Percentiles rank a stretch among this genome's conserved stretches.
phyloP scores from a whole-genome alignment of 2,888 invertebrate genomes.

The Erebia palarica region DNA sequence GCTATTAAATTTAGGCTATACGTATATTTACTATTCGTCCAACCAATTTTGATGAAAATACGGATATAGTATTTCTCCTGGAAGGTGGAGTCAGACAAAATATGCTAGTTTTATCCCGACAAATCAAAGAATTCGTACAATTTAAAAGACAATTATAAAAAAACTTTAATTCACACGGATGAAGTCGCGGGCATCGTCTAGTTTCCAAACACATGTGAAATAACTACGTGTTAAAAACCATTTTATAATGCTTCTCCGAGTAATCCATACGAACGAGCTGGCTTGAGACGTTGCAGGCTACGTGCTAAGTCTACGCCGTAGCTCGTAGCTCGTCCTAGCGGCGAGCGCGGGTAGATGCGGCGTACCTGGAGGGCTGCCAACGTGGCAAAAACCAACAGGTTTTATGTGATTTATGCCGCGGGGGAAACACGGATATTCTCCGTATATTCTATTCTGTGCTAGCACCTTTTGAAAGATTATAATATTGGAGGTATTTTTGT shows the following conservation, averaged over 20 bases:
- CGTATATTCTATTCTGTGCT: not conserved
- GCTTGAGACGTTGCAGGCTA: not conserved
- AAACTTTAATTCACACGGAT: too few relatives aligned
- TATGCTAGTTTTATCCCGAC: too few relatives aligned
- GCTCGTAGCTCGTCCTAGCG: not conserved
- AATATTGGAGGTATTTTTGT: not conserved
- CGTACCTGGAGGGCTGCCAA: constrained; percentile 7
- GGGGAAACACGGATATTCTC: not conserved
- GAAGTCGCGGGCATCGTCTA: too few relatives aligned
- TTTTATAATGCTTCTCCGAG: constrained; percentile 1
- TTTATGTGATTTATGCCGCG: constrained; percentile 8
- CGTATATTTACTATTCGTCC: too few relatives aligned
- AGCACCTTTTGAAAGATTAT: not conserved
- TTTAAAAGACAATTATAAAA: too few relatives aligned
- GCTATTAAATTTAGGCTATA: too few relatives aligned
- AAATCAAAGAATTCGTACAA: too few relatives aligned
- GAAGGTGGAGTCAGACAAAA: too few relatives aligned
- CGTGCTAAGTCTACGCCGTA: not conserved
- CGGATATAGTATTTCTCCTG: too few relatives aligned
- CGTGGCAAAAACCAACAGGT: constrained; percentile 9
- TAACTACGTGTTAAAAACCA: not conserved
- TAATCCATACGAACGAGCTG: constrained; percentile 5
- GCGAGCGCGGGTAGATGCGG: not conserved
- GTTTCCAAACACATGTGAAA: not conserved
- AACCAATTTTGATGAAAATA: too few relatives aligned